These are phyloP conservation scores for Unio delphinus DNA, from an alignment of 2,888 invertebrate genomes.

Conservation along the genomic window DNA sequence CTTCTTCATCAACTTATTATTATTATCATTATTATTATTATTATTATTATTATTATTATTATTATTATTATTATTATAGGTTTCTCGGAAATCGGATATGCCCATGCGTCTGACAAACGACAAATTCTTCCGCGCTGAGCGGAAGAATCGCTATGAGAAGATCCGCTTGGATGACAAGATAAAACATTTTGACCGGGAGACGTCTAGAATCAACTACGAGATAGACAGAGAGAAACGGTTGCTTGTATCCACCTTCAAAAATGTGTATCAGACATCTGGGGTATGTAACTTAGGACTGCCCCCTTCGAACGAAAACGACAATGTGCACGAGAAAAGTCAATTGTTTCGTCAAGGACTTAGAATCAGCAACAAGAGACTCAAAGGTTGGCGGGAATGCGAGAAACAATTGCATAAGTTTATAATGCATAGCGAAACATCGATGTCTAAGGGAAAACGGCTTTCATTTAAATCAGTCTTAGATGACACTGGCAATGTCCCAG, in stretches of 20 bases:
- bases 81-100: constrained; percentile 14
- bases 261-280: constrained; percentile 48
- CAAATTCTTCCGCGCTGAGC: constrained; percentile 47
- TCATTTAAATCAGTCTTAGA: background rate
- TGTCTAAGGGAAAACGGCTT: constrained; percentile 17
- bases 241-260: constrained; percentile 35
- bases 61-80: constrained; percentile 11
- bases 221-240: constrained; percentile 44
- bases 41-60: no score
- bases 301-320: constrained; percentile 40
- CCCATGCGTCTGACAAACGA: constrained; percentile 37
- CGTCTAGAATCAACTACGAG: constrained; percentile 30
- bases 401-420: constrained; percentile 38
- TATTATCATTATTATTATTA: no score
- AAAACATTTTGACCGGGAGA: constrained; percentile 41
- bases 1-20: no score
- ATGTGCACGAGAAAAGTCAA: constrained; percentile 37
- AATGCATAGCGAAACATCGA: constrained; percentile 19
- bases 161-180: constrained; percentile 33
- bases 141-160: constrained; percentile 46
- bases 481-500: background rate
- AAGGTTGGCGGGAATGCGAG: constrained; percentile 43
- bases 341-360: constrained; percentile 33
- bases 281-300: constrained; percentile 42
- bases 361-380: constrained; percentile 41